These are phyloP conservation scores for Misgurnus mizolepis DNA, from an alignment of 2,113 vertebrate species.

Conservation along the genomic window DNA sequence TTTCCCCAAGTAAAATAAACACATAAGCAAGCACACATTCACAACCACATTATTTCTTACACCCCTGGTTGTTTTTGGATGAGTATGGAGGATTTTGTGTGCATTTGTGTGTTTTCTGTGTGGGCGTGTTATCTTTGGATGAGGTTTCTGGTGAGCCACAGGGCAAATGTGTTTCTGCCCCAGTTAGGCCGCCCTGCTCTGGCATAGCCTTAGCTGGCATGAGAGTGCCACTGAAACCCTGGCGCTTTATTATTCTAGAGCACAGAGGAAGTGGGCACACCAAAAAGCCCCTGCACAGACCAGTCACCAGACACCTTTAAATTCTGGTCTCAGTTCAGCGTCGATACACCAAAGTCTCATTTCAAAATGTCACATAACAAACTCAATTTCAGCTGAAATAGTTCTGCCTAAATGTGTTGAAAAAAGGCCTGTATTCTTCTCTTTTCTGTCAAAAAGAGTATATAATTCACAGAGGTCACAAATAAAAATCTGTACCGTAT, in stretches of 20 bases:
- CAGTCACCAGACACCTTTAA: neutral
- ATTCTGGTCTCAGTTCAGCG: neutral
- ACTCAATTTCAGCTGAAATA: slow-evolving; percentile 7
- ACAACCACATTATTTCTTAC: slow-evolving; percentile 19
- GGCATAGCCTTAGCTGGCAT: slow-evolving; percentile 36
- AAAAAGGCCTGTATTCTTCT: neutral
- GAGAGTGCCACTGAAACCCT: slow-evolving; percentile 35
- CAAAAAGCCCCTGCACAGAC: slow-evolving; percentile 16
- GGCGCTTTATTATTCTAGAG: slow-evolving; percentile 38
- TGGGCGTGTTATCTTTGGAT: slow-evolving; percentile 36
- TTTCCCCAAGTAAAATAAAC: too few relatives aligned
- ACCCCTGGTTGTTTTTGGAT: slow-evolving; percentile 18
- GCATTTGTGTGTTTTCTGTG: slow-evolving; percentile 9
- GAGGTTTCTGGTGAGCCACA: slow-evolving; percentile 35
- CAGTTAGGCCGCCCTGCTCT: slow-evolving; percentile 48
- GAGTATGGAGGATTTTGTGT: slow-evolving; percentile 11
- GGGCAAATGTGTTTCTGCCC: slow-evolving; percentile 55
- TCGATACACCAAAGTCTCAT: neutral
- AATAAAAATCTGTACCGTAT: neutral
- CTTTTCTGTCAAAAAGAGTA: neutral
- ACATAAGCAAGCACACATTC: neutral
- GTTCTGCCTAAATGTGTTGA: neutral
- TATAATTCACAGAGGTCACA: neutral
- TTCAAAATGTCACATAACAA: slow-evolving; percentile 12
- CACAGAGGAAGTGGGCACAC: slow-evolving; percentile 31